Base-by-base conservation (phyloP, 1,140 invertebrate species). In the Calephelis nemesis region DNA sequence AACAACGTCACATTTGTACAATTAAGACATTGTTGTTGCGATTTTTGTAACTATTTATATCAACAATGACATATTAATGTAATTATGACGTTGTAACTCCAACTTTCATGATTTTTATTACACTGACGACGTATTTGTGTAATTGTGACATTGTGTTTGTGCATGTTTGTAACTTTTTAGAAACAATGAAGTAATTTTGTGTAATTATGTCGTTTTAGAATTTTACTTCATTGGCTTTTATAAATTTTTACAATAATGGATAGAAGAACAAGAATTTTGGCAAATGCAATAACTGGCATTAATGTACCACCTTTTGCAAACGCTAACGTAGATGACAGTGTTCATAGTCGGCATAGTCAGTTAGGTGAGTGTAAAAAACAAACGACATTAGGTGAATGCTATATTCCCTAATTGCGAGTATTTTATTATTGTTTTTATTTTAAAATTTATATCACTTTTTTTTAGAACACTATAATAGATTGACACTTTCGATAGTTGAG, bases 21-120 rank as follows among this genome's bases (percentile, higher is more conserved):
- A 60, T 60, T 60, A 63, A 47, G 62, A 63, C 62, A 63, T 47
- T 45, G 40, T 63, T 63, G 62, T 63, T 63, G 62, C 62, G 40
- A 63, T 45, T 63, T 63, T 63, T 63, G 45, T 63, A 63, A 15
- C 62, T 63, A 63, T 47, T 63, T 63, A 63, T 7, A 47, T 12
- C 62, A 63, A 63, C 62, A 63, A 63, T 47, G 40, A 47, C 42
- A 63, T 63, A 8, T n/a, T n/a, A n/a, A n/a, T n/a, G n/a, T n/a
- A n/a, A n/a, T n/a, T n/a, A n/a, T n/a, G n/a, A n/a, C n/a, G 62
- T 45, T 63, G 62, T 63, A 63, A n/a, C 45, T 63, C 42, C 42
- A 63, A 63, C 5, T 63, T 63, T 63, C 42, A 63, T 47, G 11
- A 45, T 47, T 63, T 63, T 63, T 60, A 60, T 63, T 63, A 47